Base-by-base conservation (phyloP, 1,140 invertebrate species). In the Heliconius melpomene region DNA sequence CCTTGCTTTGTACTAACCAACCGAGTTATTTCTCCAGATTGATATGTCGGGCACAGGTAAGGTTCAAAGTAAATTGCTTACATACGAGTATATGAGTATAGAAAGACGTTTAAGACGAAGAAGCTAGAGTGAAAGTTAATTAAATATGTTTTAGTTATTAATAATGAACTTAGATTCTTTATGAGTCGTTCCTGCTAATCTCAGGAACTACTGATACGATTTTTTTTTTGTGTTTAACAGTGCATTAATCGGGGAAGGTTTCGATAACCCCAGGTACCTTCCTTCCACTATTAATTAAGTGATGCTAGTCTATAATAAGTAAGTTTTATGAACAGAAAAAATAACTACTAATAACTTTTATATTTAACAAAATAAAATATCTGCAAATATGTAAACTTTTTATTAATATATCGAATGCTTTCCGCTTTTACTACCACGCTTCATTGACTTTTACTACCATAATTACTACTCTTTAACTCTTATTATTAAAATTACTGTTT, bases 1-100 rank as follows among this genome's bases (percentile, higher is more conserved):
- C 54, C 54, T 60, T 26, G 54, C n/a, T n/a, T 60, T 23, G 54
- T 26, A 9, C 54, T 9, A 20, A 20, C 54, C n/a, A 60, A 26
- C 54, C 7, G n/a, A 66, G 60, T 1, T 16, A 66, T 66, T 66
- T 66, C 60, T 66, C 60, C 11, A 66, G 60, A 66, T 66, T 66
- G 9, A 26, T 66, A 66, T 66, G 60, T 66, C 60, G 23, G 23
- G 26, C 16, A 66, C 23, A 66, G 60, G 60, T 26, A 66, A 66
- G n/a, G 54, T 66, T 66, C 60, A 66, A 66, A 66, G 60, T 66
- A 29, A 66, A 66, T 66, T 66, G 50, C 50, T 52, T 18, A 52
- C 16, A 46, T 46, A 11, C 38, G 38, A 40, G 38, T 40, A 16
- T 46, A 46, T 3, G 40, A 46, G 18, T 52, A 52, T 20, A 20